These are phyloP conservation scores for Onchidella celtica DNA, from an alignment of 2,888 invertebrate genomes.

Conservation along the genomic window DNA sequence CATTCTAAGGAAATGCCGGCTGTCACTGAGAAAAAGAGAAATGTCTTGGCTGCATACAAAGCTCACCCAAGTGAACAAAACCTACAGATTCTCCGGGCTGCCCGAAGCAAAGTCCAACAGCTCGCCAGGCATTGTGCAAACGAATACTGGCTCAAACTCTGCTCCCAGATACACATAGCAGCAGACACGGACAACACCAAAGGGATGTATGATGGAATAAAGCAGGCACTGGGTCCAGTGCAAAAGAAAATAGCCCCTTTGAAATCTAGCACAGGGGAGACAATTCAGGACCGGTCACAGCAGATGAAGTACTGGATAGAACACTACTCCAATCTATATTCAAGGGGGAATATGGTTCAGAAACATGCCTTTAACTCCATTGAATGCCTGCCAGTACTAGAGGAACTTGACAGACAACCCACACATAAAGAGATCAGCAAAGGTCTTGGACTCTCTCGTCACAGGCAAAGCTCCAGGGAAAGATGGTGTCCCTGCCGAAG, in stretches of 20 bases:
- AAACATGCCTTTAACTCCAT: too few species aligned
- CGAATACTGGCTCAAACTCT: background rate
- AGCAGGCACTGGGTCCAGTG: conserved; percentile 4
- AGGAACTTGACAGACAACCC: too few species aligned
- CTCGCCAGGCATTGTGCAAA: conserved; percentile 5
- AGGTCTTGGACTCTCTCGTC: too few species aligned
- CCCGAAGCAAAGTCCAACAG: conserved; percentile 27
- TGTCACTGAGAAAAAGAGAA: background rate
- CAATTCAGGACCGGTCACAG: background rate
- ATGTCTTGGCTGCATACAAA: background rate
- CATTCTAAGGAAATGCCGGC: background rate
- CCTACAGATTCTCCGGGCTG: background rate
- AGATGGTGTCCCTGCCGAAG: too few species aligned
- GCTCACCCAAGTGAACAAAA: background rate
- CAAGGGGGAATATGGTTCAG: background rate
- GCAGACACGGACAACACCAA: conserved; percentile 15
- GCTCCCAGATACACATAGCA: conserved; percentile 11
- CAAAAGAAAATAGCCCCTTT: background rate
- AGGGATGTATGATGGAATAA: background rate
- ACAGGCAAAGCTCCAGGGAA: too few species aligned
- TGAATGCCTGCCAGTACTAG: too few species aligned
- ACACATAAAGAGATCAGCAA: too few species aligned
- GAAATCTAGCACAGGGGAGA: background rate
- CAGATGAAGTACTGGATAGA: background rate
- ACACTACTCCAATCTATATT: background rate